Evolutionary conservation across 2,113 vertebrate genomes (phyloP).

Genomic region (Rhizomys pruinosus): DNA sequence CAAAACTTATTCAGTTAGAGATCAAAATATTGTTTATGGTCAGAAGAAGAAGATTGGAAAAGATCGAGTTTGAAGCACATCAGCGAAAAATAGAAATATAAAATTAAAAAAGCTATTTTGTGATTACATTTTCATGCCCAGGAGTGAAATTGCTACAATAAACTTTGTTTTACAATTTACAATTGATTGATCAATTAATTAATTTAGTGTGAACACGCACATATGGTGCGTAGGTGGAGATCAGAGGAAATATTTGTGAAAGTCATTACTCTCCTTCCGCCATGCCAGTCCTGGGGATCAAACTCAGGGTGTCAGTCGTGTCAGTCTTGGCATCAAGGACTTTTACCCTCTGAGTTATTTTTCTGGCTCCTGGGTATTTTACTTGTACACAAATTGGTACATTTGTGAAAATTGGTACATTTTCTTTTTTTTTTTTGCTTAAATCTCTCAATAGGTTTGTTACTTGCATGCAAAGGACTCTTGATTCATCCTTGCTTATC

Average conservation of each 20-base stretch:
- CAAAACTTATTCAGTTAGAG: background rate
- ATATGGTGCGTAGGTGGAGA: no score
- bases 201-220: background rate
- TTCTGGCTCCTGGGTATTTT: background rate
- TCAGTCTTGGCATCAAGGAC: no score
- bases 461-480: background rate
- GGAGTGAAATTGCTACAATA: background rate
- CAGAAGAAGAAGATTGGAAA: background rate
- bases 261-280: no score
- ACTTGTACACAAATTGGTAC: slow-evolving; percentile 25
- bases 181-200: background rate
- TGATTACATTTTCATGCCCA: background rate
- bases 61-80: background rate
- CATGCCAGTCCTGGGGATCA: no score
- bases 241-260: no score
- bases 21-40: background rate
- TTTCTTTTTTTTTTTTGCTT: background rate
- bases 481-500: background rate
- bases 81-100: background rate
- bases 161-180: slow-evolving; percentile 29
- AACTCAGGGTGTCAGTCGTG: no score
- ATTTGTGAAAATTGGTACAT: background rate
- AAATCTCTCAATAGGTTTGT: background rate
- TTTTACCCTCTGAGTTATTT: no score
- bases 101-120: slow-evolving; percentile 19